phyloP scores from a whole-genome alignment of 2,113 vertebrate genomes.

The Oncorhynchus nerka region DNA sequence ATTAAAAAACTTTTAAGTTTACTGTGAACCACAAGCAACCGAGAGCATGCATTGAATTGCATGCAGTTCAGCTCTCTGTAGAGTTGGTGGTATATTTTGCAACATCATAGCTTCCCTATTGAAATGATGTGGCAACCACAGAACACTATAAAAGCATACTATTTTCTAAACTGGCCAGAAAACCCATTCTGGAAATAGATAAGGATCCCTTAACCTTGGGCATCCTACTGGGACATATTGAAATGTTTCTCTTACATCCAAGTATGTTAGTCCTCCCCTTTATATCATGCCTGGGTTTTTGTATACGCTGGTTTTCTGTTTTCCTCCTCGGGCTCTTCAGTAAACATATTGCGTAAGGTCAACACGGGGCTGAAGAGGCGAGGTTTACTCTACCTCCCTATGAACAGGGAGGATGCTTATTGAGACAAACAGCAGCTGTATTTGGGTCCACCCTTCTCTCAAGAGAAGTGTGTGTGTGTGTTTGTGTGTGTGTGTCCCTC shows the following conservation, averaged over 20 bases:
- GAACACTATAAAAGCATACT: constrained; percentile 3
- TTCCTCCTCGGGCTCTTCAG: constrained; percentile 40
- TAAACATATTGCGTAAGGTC: constrained; percentile 64
- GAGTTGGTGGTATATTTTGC: neutral
- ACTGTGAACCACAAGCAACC: too few species aligned
- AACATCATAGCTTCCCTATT: neutral
- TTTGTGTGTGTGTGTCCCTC: constrained; percentile 20
- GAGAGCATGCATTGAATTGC: neutral
- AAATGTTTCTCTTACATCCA: constrained; percentile 38
- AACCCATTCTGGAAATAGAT: neutral
- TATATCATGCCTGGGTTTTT: constrained; percentile 33
- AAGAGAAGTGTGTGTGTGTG: constrained; percentile 19
- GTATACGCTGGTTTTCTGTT: constrained; percentile 38
- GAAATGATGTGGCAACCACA: neutral
- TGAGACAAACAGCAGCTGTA: constrained; percentile 75
- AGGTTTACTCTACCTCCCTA: constrained; percentile 63
- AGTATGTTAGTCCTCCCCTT: constrained; percentile 27
- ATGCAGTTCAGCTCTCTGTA: neutral
- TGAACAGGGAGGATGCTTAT: constrained; percentile 55
- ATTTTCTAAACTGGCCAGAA: neutral
- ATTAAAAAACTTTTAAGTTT: too few species aligned
- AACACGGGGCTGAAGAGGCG: constrained; percentile 29
- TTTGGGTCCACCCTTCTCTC: constrained; percentile 59
- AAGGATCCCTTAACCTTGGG: neutral
- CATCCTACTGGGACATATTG: neutral